These are phyloP conservation scores for Andrena praecox DNA, from an alignment of 2,888 invertebrate species.

Conservation along the genomic window DNA sequence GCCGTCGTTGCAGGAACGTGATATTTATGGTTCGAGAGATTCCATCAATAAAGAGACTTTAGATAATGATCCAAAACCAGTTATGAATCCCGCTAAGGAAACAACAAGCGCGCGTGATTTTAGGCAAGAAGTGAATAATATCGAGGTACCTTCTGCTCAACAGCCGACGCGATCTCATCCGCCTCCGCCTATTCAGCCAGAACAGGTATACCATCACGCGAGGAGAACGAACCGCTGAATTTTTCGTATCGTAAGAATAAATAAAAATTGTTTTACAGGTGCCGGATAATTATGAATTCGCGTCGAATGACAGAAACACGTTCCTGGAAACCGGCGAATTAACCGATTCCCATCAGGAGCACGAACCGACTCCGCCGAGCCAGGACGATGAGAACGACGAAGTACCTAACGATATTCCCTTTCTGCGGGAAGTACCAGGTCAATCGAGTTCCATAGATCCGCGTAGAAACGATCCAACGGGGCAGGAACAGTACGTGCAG, in stretches of 20 bases:
- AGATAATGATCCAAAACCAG: conserved; percentile 80
- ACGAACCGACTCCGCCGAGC: conserved; percentile 79
- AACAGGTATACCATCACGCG: conserved; percentile 64
- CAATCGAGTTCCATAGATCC: conserved; percentile 82
- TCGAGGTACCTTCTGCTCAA: conserved; percentile 77
- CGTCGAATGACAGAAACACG: conserved; percentile 84
- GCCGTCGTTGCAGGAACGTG: conserved; percentile 77
- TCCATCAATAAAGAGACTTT: conserved; percentile 82
- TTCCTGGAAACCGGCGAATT: conserved; percentile 84
- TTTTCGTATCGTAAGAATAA: background rate
- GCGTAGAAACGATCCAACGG: conserved; percentile 83
- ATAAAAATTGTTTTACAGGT: conserved; percentile 59
- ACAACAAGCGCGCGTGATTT: conserved; percentile 64
- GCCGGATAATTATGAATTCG: conserved; percentile 83
- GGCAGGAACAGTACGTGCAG: conserved; percentile 81
- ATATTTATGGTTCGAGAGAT: conserved; percentile 81
- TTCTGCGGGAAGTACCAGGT: conserved; percentile 83
- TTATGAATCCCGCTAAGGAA: conserved; percentile 67
- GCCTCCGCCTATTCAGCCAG: conserved; percentile 64
- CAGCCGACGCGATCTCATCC: conserved; percentile 68
- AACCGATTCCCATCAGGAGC: conserved; percentile 83
- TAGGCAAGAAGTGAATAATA: conserved; percentile 77
- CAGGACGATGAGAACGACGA: conserved; percentile 84
- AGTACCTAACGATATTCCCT: conserved; percentile 83
- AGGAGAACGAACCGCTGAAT: background rate